phyloP scores from a whole-genome alignment of 2,888 invertebrate genomes.

The Cecidostiba fungosa region DNA sequence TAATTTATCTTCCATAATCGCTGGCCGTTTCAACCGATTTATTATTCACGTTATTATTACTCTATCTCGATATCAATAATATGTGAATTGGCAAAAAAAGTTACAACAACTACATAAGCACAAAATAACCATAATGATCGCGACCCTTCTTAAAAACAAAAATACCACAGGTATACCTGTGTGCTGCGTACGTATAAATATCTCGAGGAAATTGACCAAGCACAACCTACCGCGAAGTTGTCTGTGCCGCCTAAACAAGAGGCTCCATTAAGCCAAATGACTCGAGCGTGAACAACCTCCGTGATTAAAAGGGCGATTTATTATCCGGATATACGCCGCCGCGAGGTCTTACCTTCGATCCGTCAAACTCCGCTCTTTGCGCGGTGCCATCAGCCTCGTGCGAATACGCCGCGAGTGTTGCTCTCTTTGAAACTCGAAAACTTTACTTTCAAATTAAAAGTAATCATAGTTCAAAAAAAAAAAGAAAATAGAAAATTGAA shows the following conservation, averaged over 20 bases:
- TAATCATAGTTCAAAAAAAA: background rate
- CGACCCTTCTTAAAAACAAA: slow-evolving; percentile 40
- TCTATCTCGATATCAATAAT: no score
- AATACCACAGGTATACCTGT: no score
- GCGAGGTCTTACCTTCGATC: slow-evolving; percentile 59
- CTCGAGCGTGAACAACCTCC: slow-evolving; percentile 67
- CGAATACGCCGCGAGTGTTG: background rate
- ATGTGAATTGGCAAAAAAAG: background rate
- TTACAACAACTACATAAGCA: background rate
- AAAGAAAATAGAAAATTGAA: background rate
- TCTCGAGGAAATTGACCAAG: slow-evolving; percentile 36
- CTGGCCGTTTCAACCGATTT: background rate
- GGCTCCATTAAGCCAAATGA: slow-evolving; percentile 66
- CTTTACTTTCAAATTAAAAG: background rate
- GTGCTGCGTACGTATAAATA: background rate
- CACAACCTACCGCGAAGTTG: slow-evolving; percentile 54
- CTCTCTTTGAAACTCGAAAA: background rate
- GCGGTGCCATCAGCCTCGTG: background rate
- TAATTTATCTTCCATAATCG: background rate
- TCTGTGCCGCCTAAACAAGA: slow-evolving; percentile 37
- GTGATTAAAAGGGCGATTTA: slow-evolving; percentile 79
- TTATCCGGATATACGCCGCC: slow-evolving; percentile 68
- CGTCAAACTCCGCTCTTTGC: slow-evolving; percentile 60
- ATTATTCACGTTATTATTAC: background rate
- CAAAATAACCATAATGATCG: slow-evolving; percentile 43